Percentiles rank a stretch among this genome's conserved stretches.
phyloP scores from a whole-genome alignment of 2,797 vertebrate species.

The Adelosebastes latens region DNA sequence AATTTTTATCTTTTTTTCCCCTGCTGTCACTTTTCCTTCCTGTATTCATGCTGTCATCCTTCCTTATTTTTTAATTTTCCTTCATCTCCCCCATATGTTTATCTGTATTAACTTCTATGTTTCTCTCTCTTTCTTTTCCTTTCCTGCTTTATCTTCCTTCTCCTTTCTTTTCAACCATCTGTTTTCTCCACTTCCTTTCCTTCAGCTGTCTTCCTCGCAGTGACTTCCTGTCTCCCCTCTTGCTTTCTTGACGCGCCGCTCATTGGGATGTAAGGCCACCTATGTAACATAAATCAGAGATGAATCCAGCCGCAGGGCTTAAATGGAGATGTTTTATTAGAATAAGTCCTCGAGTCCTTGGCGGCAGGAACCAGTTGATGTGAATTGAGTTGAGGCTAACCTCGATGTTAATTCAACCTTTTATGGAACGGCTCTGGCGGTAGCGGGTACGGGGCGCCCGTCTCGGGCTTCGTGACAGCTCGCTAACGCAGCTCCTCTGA shows the following conservation, averaged over 20 bases:
- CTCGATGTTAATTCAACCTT: slow-evolving; percentile 79
- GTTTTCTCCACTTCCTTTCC: neutral
- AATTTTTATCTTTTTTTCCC: neutral
- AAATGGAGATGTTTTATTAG: slow-evolving; percentile 66
- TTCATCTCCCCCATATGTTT: neutral
- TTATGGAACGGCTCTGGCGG: slow-evolving; percentile 60
- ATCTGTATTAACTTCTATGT: neutral
- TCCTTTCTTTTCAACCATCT: neutral
- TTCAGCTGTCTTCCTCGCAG: neutral
- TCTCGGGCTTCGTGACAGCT: slow-evolving; percentile 79
- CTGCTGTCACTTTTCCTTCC: neutral
- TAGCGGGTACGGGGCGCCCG: slow-evolving; percentile 8
- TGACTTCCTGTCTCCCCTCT: neutral
- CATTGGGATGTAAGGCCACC: slow-evolving; percentile 36
- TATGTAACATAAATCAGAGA: slow-evolving; percentile 53
- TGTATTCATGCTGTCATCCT: neutral
- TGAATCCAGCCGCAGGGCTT: slow-evolving; percentile 61
- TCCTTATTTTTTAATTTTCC: neutral
- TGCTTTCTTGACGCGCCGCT: neutral
- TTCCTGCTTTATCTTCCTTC: neutral
- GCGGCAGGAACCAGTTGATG: slow-evolving; percentile 44
- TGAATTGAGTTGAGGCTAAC: slow-evolving; percentile 69
- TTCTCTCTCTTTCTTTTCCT: neutral
- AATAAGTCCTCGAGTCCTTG: slow-evolving; percentile 38
- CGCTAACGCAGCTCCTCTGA: slow-evolving; percentile 77